Percentiles rank a stretch among this genome's conserved stretches.
These are phyloP conservation scores for Odontocolon sp. DNA, from an alignment of 2,888 invertebrate species.

Conservation along the genomic window DNA sequence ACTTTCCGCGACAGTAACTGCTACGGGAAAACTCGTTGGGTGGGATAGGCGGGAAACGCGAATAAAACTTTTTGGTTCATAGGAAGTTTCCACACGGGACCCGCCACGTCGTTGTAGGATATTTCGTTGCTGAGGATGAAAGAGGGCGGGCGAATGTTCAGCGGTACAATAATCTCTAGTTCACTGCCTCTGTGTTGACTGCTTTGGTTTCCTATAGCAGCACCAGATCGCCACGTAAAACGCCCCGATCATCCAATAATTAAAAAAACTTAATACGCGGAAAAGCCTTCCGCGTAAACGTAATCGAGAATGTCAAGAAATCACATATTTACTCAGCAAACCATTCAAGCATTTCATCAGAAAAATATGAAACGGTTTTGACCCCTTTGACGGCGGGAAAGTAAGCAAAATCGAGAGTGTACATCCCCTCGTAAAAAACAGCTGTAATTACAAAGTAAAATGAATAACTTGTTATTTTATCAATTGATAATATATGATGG, in stretches of 20 bases:
- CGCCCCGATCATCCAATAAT: not conserved
- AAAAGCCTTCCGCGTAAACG: not conserved
- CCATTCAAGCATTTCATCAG: too few relatives aligned
- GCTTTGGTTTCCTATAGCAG: not conserved
- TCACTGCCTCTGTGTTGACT: constrained; percentile 6
- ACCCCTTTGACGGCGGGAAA: too few relatives aligned
- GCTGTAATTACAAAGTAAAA: too few relatives aligned
- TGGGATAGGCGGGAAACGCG: not conserved
- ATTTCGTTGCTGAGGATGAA: too few relatives aligned
- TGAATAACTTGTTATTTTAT: too few relatives aligned
- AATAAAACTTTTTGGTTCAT: constrained; percentile 48
- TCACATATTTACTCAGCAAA: too few relatives aligned
- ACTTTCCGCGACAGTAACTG: constrained; percentile 46
- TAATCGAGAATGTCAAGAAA: not conserved
- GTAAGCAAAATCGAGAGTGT: too few relatives aligned
- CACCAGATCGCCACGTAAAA: not conserved
- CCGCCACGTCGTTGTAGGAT: constrained; percentile 25
- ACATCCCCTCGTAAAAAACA: too few relatives aligned
- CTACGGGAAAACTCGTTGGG: constrained; percentile 36
- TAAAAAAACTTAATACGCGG: not conserved
- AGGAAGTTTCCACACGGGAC: constrained; percentile 22
- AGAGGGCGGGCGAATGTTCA: constrained; percentile 27
- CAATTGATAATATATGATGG: too few relatives aligned
- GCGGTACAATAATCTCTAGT: constrained; percentile 42
- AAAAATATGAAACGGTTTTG: too few relatives aligned